Evolutionary conservation across 2,797 vertebrate species (phyloP), one percentile per base, ranked within the genome.

Genomic region (Spondyliosoma cantharus): DNA sequence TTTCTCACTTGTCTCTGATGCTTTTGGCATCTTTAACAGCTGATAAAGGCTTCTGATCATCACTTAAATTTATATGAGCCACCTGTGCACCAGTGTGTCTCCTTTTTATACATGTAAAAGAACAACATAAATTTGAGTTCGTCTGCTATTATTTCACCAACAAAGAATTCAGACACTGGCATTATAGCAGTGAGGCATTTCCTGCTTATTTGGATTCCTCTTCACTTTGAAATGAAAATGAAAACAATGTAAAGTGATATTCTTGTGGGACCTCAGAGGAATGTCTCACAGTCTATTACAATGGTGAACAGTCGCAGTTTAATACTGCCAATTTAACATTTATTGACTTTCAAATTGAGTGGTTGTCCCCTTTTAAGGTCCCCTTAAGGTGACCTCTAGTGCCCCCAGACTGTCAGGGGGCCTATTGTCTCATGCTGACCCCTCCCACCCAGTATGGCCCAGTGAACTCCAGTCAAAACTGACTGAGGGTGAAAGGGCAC

Each of bases 351-450:
- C n/a, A 61, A 54, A 88, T 63, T 71, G 66, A 87, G 61, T 50
- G 48, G 49, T 67, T 20, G 57, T 61, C 53, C 72, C 53, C 71
- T 81, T 81, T 78, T 75, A 78, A 84, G 88, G 86, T 86, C 87
- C 80, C 13, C 80, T 73, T 68, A 71, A 87, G 87, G 84, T 86
- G 87, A 80, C 7, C 37, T 42, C 65, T 49, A 24, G 52, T 57
- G 70, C 48, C 81, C 74, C 58, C 65, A 72, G 87, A 82, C 76
- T 27, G 71, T 60, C 63, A 62, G 59, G 77, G 73, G 25, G 2
- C 71, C 91, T 56, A 93, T 93, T 93, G 93, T 93, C 75, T 87
- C 61, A 42, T 8, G 0, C 49, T 78, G 85, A 87, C 85, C 86
- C 80, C 75, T 78, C 80, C 84, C 82, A 62, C 72, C 70, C 81